Evolutionary conservation across 2,888 invertebrate species (phyloP), one percentile per base, ranked within the genome.

Genomic region (Rhyacophila evoluta): DNA sequence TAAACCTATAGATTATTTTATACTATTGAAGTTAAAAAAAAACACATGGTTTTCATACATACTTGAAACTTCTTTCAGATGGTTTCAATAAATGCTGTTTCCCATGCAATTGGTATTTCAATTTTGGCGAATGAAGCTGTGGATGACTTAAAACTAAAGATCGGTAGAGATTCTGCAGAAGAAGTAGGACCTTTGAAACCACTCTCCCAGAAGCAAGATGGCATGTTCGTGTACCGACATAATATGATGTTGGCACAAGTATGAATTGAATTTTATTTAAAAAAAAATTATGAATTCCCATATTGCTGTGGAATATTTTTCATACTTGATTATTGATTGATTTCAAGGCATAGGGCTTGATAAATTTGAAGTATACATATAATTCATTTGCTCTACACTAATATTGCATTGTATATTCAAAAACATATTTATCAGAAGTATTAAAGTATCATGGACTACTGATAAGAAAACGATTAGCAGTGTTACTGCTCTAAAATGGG

Each of bases 41-140:
- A 84, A 83, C 37, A 8, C 10, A 69, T 69, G 25, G 29, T 69
- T 28, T 28, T 69, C n/a, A 38, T 82, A 0, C 37, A 73, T 27
- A 86, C n/a, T n/a, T n/a, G n/a, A n/a, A n/a, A n/a, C n/a, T 33
- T 33, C 29, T 83, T 88, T 0, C 87, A 91, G 87, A 87, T 88
- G 1, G 88, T 90, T 0, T 84, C 87, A 29, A 88, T 92, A 74
- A 89, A 87, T 25, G 93, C 93, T 1, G 85, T 89, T 2, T 88
- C 91, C 0, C 93, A 93, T 85, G 89, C 90, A 28, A 88, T 89
- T 1, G 90, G 89, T 0, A 84, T 91, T 11, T 86, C 87, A 1
- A 88, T 92, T 71, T 83, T 90, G n/a, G 88, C 91, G 0, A 88
- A 90, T 4, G 85, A 87, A 11, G 79, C 86, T 0, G 89, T 88